Evolutionary conservation across 2,888 invertebrate species (phyloP), one percentile per base, ranked within the genome.

Genomic region (Rhyacophila evoluta): DNA sequence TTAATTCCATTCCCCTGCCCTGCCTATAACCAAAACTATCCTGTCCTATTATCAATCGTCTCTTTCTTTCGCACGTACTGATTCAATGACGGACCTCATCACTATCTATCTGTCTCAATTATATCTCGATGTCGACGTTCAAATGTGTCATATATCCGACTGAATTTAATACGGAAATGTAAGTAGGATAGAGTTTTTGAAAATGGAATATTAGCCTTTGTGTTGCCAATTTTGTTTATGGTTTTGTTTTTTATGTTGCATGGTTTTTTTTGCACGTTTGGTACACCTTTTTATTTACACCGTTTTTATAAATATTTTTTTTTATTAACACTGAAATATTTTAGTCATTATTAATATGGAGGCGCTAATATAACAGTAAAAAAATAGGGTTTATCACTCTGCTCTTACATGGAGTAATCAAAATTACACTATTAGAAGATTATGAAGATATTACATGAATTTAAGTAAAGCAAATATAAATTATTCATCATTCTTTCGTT

Each of bases 141-240:
- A 8, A 55, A 4, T 55, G 19, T 55, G 55, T 15, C 55, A 55
- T 19, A 19, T 19, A 55, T 55, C 55, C 55, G 19, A 55, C 55
- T 55, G 55, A 55, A 55, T 55, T 55, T 8, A 25, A 55, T 8
- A 55, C 19, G 55, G 55, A 55, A 55, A 55, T 55, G 55, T 55
- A 55, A 55, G 55, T 55, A 55, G 55, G 55, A 55, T 55, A 25
- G 55, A 5, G 55, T 55, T 55, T 55, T 55, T 55, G 55, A 55
- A 55, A 37, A 37, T 38, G 37, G 11, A 25, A 8, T 72, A 19
- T 41, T 28, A 25, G 27, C 38, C 28, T 73, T 41, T 73, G 33
- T 73, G 33, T 73, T 55, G 55, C 37, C 27, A 55, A 15, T 74
- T 12, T 74, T 37, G 72, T 72, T 72, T 72, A 37, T 33, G 29